Percentiles rank a stretch among this genome's conserved stretches.
Conservation (phyloP, 2,888 invertebrate species). For the Agelastica alni region DNA sequence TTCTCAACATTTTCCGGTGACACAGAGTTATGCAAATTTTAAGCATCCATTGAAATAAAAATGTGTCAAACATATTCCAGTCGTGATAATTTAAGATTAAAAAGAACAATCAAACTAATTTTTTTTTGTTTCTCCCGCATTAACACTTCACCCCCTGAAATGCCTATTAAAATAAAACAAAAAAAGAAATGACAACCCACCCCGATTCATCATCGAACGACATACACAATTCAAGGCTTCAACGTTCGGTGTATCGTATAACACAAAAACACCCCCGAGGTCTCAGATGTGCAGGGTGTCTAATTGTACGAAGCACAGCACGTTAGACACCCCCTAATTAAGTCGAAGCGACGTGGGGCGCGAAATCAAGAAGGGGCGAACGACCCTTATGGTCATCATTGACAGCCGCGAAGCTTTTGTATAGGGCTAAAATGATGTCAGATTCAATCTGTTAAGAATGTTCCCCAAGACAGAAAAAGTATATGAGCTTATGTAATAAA, state of each 20-base stretch:
- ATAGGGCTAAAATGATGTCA: too few relatives aligned
- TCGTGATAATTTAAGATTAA: too few relatives aligned
- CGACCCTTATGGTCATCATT: slow-evolving; percentile 29
- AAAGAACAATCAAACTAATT: too few relatives aligned
- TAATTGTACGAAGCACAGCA: slow-evolving; percentile 46
- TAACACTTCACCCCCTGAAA: not conserved
- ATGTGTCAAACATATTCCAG: too few relatives aligned
- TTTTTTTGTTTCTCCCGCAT: too few relatives aligned
- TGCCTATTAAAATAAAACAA: slow-evolving; percentile 1
- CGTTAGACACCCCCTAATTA: slow-evolving; percentile 48
- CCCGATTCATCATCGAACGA: slow-evolving; percentile 17
- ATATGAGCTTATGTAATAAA: too few relatives aligned
- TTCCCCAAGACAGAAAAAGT: too few relatives aligned
- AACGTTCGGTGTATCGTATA: slow-evolving; percentile 20
- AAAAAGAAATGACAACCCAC: slow-evolving; percentile 13
- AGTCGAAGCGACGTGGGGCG: slow-evolving; percentile 43
- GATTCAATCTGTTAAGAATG: too few relatives aligned
- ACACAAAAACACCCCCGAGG: slow-evolving; percentile 30
- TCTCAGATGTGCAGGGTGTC: slow-evolving; percentile 41
- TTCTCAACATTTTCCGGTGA: too few relatives aligned
- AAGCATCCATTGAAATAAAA: too few relatives aligned
- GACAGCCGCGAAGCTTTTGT: too few relatives aligned
- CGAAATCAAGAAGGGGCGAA: slow-evolving; percentile 41
- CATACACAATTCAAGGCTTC: slow-evolving; percentile 19
- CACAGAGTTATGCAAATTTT: too few relatives aligned